These are phyloP conservation scores for Drosophila aldrichi DNA, from an alignment of 2,888 invertebrate species.

Conservation along the genomic window DNA sequence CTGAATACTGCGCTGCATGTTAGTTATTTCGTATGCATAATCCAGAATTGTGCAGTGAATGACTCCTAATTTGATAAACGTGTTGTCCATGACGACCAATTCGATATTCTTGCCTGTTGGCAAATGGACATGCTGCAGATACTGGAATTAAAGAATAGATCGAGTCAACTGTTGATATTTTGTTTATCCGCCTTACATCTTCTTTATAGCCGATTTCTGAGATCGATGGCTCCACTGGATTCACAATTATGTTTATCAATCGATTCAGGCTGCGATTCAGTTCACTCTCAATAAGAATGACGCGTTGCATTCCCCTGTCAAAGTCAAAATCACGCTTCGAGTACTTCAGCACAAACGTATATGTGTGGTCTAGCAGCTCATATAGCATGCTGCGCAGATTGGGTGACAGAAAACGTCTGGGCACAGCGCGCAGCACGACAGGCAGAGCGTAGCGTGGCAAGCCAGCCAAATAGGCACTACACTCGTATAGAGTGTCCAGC, in stretches of 20 bases:
- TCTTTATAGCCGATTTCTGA: constrained; percentile 54
- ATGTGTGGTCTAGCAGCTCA: constrained; percentile 33
- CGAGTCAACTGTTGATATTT: too few relatives aligned
- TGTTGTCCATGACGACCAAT: constrained; percentile 82
- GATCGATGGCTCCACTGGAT: constrained; percentile 61
- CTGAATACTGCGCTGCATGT: constrained; percentile 78
- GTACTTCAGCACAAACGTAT: constrained; percentile 72
- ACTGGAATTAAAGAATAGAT: constrained; percentile 47
- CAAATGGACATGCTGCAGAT: constrained; percentile 61
- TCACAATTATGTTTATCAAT: constrained; percentile 63
- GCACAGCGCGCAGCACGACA: constrained; percentile 78
- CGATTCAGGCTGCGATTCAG: constrained; percentile 78
- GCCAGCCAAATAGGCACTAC: constrained; percentile 59
- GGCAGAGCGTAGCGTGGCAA: constrained; percentile 76
- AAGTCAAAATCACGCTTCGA: constrained; percentile 58
- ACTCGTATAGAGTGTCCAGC: constrained; percentile 70
- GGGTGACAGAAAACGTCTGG: constrained; percentile 70
- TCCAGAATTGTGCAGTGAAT: constrained; percentile 77
- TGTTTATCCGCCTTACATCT: constrained; percentile 58
- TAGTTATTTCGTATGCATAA: constrained; percentile 73
- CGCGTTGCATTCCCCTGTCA: constrained; percentile 61
- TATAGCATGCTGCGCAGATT: constrained; percentile 64
- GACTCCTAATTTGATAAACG: constrained; percentile 71
- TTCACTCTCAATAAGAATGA: constrained; percentile 69
- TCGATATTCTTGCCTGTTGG: constrained; percentile 73